These are phyloP conservation scores for Hydrotaea cyrtoneurina DNA, from an alignment of 2,888 invertebrate genomes.

Conservation along the genomic window DNA sequence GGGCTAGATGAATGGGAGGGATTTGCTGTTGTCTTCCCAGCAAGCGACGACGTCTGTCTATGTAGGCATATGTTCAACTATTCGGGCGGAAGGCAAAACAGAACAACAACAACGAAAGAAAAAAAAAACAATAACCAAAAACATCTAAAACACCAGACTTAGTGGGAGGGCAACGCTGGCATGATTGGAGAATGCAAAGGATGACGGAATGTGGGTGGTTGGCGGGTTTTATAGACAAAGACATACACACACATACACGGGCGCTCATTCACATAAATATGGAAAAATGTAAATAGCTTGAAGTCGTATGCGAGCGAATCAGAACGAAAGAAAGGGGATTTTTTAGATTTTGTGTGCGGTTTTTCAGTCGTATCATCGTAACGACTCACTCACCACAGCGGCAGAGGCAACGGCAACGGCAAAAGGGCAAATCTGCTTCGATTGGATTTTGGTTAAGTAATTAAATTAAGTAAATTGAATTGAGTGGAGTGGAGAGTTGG, in stretches of 20 bases:
- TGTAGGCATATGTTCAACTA: conserved; percentile 18
- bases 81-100: background rate
- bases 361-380: conserved; percentile 14
- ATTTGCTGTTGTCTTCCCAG: background rate
- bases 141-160: conserved; percentile 3
- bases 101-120: too few relatives aligned
- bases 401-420: background rate
- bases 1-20: background rate
- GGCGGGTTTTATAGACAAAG: background rate
- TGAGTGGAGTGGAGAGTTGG: conserved; percentile 27
- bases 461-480: conserved; percentile 66
- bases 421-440: conserved; percentile 51
- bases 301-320: background rate
- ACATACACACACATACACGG: background rate
- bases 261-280: conserved; percentile 43
- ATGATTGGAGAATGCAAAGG: background rate
- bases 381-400: background rate
- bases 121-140: too few relatives aligned
- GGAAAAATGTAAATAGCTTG: conserved; percentile 49
- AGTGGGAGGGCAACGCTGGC: background rate
- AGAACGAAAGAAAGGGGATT: conserved; percentile 19
- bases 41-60: background rate
- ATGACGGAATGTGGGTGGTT: background rate
- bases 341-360: conserved; percentile 49
- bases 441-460: conserved; percentile 64